Percentiles rank a stretch among this genome's conserved stretches.
phyloP scores from a whole-genome alignment of 2,113 vertebrate species.

The Albula glossodonta region DNA sequence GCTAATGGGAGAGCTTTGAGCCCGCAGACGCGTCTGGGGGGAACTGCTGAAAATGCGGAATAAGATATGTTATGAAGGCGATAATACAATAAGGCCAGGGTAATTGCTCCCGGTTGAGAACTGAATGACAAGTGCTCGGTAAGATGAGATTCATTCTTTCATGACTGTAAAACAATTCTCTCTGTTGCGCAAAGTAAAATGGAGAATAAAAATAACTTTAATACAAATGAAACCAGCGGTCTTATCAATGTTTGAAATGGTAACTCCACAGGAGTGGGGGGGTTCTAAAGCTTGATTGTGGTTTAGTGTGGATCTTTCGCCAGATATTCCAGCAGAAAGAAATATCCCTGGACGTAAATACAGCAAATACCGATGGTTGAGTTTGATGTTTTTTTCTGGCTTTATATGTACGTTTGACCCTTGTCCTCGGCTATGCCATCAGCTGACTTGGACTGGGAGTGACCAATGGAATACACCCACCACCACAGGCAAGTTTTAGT shows the following conservation, averaged over 20 bases:
- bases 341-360: neutral
- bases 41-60: slow-evolving; percentile 29
- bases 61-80: slow-evolving; percentile 33
- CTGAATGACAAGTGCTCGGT: slow-evolving; percentile 44
- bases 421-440: too few relatives aligned
- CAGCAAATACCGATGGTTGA: neutral
- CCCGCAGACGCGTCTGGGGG: slow-evolving; percentile 36
- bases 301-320: neutral
- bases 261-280: neutral
- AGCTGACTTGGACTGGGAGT: too few relatives aligned
- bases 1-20: slow-evolving; percentile 53
- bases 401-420: too few relatives aligned
- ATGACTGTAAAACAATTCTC: slow-evolving; percentile 43
- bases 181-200: slow-evolving; percentile 30
- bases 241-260: slow-evolving; percentile 24
- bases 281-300: neutral
- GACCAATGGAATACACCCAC: too few relatives aligned
- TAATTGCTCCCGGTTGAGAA: slow-evolving; percentile 43
- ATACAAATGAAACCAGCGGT: slow-evolving; percentile 32
- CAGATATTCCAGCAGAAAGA: neutral
- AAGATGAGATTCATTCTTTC: slow-evolving; percentile 44
- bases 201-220: slow-evolving; percentile 23
- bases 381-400: neutral
- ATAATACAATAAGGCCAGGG: slow-evolving; percentile 44
- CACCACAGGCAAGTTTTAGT: too few relatives aligned